Percentiles rank a stretch among this genome's conserved stretches.
Conservation (phyloP, 2,113 vertebrate genomes). For the Aegotheles bennettii region DNA sequence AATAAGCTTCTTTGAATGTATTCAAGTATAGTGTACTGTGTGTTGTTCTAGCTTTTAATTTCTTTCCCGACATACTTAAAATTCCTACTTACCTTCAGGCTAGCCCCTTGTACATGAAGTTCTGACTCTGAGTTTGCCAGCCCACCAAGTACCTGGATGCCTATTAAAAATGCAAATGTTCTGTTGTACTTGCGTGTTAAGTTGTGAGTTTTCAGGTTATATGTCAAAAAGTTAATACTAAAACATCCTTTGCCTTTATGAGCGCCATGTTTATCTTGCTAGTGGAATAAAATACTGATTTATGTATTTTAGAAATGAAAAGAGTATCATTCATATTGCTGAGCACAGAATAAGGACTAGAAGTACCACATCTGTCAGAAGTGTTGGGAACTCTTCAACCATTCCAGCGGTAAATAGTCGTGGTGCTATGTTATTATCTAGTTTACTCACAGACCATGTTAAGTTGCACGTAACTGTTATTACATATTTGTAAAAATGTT, state of each 20-base stretch:
- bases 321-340: conserved; percentile 63
- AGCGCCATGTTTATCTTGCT: neutral
- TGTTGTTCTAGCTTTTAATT: neutral
- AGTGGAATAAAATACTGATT: neutral
- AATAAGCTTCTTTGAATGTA: neutral
- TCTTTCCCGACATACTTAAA: neutral
- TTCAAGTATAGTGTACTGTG: neutral
- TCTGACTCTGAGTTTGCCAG: neutral
- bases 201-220: neutral
- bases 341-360: conserved; percentile 78
- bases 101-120: neutral
- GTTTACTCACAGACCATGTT: neutral
- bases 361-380: conserved; percentile 80
- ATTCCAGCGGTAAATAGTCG: conserved; percentile 83
- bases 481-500: neutral
- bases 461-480: neutral
- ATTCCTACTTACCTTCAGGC: neutral
- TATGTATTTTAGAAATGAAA: conserved; percentile 76
- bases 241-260: too few species aligned
- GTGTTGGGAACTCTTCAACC: conserved; percentile 85
- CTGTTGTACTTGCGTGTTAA: neutral
- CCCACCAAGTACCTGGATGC: neutral
- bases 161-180: neutral
- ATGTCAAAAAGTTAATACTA: neutral
- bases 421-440: neutral